Conservation (phyloP, 2,797 vertebrate species). For the Poeciliopsis gracilis region DNA sequence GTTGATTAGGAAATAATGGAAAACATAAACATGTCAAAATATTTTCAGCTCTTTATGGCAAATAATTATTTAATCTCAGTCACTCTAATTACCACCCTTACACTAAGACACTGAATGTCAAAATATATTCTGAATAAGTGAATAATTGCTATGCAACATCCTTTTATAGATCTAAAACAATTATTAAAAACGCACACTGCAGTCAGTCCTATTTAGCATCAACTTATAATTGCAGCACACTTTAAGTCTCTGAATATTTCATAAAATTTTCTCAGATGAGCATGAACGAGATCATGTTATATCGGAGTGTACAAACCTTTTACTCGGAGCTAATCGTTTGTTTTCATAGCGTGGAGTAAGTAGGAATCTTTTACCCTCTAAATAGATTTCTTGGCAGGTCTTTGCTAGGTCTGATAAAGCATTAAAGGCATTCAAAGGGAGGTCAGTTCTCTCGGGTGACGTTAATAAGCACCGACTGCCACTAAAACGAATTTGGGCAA, state of each 20-base stretch:
- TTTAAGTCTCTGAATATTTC: slow-evolving; percentile 53
- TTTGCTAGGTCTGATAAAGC: slow-evolving; percentile 60
- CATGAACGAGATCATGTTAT: slow-evolving; percentile 57
- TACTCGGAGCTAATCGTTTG: slow-evolving; percentile 52
- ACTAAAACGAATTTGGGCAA: slow-evolving; percentile 62
- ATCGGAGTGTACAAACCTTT: slow-evolving; percentile 37
- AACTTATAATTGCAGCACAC: slow-evolving; percentile 47
- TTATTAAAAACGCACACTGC: slow-evolving; percentile 38
- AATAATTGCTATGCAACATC: slow-evolving; percentile 47
- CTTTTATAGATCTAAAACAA: slow-evolving; percentile 45
- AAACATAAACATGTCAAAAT: background rate
- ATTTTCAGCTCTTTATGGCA: slow-evolving; percentile 4
- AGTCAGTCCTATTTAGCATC: slow-evolving; percentile 41
- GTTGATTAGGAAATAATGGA: slow-evolving; percentile 1
- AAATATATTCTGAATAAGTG: slow-evolving; percentile 53
- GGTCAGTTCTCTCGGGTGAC: slow-evolving; percentile 61
- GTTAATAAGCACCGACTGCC: slow-evolving; percentile 60
- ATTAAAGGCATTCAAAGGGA: slow-evolving; percentile 66
- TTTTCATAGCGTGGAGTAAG: slow-evolving; percentile 46
- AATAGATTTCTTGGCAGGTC: slow-evolving; percentile 52
- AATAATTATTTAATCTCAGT: background rate
- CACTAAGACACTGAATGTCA: slow-evolving; percentile 8
- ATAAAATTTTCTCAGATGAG: slow-evolving; percentile 45
- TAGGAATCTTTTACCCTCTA: slow-evolving; percentile 47
- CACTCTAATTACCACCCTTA: background rate